Conservation (phyloP, 2,888 invertebrate species). For the Malacosoma neustria region DNA sequence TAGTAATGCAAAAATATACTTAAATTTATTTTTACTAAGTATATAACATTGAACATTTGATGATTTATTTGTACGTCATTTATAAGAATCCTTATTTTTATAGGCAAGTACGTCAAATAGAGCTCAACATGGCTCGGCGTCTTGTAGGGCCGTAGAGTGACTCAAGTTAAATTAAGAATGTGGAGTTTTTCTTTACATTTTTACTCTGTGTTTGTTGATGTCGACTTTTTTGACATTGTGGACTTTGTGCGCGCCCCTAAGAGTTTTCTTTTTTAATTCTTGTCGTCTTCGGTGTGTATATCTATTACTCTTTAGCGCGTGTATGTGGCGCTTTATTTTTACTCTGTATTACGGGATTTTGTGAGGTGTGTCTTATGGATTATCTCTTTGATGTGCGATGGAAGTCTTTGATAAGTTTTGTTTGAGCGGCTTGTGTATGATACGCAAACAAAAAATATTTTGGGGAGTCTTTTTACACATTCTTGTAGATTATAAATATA, state of each 20-base stretch:
- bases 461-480: neutral
- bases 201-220: constrained; percentile 65
- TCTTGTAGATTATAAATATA: too few species aligned
- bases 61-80: neutral
- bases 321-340: constrained; percentile 40
- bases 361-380: constrained; percentile 66
- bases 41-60: too few species aligned
- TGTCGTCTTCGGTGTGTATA: constrained; percentile 61
- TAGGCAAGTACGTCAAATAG: constrained; percentile 4
- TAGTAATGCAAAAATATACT: too few species aligned
- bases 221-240: constrained; percentile 71
- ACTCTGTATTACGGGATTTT: constrained; percentile 54
- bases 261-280: constrained; percentile 53
- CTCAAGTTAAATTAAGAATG: constrained; percentile 76
- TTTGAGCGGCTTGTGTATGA: constrained; percentile 31
- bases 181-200: constrained; percentile 51
- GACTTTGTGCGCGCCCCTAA: constrained; percentile 48
- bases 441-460: neutral
- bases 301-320: constrained; percentile 40
- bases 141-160: constrained; percentile 65
- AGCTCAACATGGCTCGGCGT: constrained; percentile 25
- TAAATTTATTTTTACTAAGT: too few species aligned
- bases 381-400: constrained; percentile 62
- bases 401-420: constrained; percentile 55
- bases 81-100: neutral